Evolutionary conservation across 2,888 invertebrate species (phyloP).

Genomic region (Pegoplata infirma): DNA sequence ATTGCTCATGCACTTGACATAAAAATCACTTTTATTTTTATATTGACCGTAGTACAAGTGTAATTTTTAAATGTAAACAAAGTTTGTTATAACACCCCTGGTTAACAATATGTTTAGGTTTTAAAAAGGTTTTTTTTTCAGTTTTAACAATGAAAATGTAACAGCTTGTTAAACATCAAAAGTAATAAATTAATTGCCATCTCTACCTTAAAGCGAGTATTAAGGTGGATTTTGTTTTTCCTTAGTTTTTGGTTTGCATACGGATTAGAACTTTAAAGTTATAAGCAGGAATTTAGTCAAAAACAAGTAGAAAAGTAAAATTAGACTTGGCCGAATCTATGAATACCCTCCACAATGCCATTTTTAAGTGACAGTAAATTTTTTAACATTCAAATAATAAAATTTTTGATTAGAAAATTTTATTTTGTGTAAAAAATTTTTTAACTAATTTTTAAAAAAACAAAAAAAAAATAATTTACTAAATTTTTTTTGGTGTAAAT

Average conservation of each 20-base stretch:
- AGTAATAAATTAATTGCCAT: slow-evolving; percentile 48
- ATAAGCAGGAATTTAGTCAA: neutral
- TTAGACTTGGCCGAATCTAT: no score
- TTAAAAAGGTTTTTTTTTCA: no score
- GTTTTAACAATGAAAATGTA: slow-evolving; percentile 56
- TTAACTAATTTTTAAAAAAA: no score
- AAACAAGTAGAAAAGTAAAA: neutral
- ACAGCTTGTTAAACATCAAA: slow-evolving; percentile 54
- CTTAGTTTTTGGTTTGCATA: slow-evolving; percentile 9
- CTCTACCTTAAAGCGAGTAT: slow-evolving; percentile 11
- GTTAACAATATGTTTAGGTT: neutral
- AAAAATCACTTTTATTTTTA: slow-evolving; percentile 27
- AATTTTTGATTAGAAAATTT: no score
- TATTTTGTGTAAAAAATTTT: no score
- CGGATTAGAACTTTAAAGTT: no score
- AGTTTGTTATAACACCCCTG: slow-evolving; percentile 18
- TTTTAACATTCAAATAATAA: no score
- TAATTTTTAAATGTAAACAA: slow-evolving; percentile 12
- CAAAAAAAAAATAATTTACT: no score
- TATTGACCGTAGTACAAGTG: slow-evolving; percentile 2
- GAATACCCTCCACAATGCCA: no score
- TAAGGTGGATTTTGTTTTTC: slow-evolving; percentile 7
- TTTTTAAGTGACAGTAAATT: no score
- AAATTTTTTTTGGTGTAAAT: no score
- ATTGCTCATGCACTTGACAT: slow-evolving; percentile 56